Evolutionary conservation across 2,113 vertebrate genomes (phyloP).

Genomic region (Isichthys henryi): DNA sequence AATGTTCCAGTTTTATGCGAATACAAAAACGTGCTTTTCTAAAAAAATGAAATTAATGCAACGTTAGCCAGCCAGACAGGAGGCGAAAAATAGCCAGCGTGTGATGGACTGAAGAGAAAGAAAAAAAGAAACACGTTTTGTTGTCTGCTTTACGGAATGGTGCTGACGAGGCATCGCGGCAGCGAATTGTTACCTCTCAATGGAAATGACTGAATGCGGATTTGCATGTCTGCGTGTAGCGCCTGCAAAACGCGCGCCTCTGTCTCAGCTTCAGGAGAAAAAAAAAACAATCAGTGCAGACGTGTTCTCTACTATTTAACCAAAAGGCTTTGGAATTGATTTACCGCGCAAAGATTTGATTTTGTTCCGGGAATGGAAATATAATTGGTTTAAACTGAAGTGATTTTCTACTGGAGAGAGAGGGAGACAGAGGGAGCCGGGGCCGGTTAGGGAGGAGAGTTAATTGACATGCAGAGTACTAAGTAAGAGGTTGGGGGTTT

Average conservation of each 20-base stretch:
- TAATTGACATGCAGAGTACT: not conserved
- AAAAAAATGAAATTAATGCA: not conserved
- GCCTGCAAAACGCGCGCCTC: not conserved
- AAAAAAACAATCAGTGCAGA: not conserved
- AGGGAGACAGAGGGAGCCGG: not conserved
- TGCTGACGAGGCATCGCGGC: constrained; percentile 14
- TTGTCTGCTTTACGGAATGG: not conserved
- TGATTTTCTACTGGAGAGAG: not conserved
- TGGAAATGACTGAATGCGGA: constrained; percentile 1
- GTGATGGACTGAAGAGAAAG: not conserved
- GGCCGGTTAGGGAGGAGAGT: not conserved
- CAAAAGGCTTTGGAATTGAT: constrained; percentile 13
- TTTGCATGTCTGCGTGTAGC: constrained; percentile 16
- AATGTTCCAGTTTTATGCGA: not conserved
- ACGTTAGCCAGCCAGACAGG: not conserved
- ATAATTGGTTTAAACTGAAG: constrained; percentile 20
- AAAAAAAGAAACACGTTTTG: not conserved
- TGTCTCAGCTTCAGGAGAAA: not conserved
- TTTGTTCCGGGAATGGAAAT: constrained; percentile 26
- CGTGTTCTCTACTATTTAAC: constrained; percentile 1
- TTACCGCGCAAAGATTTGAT: constrained; percentile 19
- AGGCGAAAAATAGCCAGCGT: not conserved
- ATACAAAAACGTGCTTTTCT: not conserved
- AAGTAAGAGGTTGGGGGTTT: not conserved
- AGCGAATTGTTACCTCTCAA: not conserved